Conservation (phyloP, 2,888 invertebrate species). For the Mechanitis messenoides region DNA sequence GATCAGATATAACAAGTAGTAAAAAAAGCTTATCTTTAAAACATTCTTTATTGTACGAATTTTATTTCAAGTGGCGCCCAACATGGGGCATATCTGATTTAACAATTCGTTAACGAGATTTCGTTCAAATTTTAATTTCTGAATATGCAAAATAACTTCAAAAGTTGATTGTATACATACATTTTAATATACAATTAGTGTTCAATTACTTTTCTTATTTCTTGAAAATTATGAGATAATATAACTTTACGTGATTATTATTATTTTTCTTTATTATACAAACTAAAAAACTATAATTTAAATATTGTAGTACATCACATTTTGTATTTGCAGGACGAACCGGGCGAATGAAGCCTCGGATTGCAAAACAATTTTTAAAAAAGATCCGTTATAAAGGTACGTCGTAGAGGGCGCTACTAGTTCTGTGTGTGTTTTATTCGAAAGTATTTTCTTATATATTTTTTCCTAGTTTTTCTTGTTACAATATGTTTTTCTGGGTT, state of each 20-base stretch:
- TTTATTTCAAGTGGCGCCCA: conserved; percentile 13
- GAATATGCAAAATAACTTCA: conserved; percentile 24
- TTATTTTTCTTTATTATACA: too few species aligned
- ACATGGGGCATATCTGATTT: conserved; percentile 9
- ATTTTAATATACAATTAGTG: conserved; percentile 16
- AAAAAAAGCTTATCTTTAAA: too few species aligned
- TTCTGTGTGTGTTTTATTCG: conserved; percentile 21
- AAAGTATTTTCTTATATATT: conserved; percentile 4
- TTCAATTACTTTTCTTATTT: not conserved
- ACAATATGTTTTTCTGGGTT: too few species aligned
- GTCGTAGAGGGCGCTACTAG: conserved; percentile 56
- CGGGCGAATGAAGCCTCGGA: conserved; percentile 58
- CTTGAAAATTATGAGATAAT: not conserved
- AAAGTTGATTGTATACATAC: conserved; percentile 25
- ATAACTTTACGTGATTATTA: too few species aligned
- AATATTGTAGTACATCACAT: not conserved
- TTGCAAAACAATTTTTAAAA: conserved; percentile 63
- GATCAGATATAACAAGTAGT: too few species aligned
- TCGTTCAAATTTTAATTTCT: conserved; percentile 24
- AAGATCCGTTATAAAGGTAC: conserved; percentile 69
- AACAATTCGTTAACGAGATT: conserved; percentile 16
- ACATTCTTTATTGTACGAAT: not conserved
- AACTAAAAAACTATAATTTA: too few species aligned
- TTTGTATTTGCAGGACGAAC: conserved; percentile 55
- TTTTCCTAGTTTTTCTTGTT: not conserved